phyloP scores from a whole-genome alignment of 2,113 vertebrate genomes.

The Clarias macrocephalus region DNA sequence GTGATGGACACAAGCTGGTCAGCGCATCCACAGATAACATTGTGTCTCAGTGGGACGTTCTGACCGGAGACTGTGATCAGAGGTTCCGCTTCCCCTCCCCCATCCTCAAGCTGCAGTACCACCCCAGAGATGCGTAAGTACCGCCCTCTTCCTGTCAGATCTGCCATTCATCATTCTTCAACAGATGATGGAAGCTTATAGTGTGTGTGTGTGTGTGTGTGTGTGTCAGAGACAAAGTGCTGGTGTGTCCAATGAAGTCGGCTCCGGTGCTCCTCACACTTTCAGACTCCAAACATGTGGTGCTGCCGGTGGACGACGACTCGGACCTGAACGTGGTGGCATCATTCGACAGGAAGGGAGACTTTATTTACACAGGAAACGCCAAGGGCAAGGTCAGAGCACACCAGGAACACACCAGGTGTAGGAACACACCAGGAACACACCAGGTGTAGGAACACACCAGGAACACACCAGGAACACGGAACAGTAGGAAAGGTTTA shows the following conservation, averaged over 20 bases:
- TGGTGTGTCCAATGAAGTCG: constrained; percentile 99
- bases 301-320: constrained; percentile 96
- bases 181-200: background rate
- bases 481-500: no score
- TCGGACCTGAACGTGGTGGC: constrained; percentile 97
- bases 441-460: background rate
- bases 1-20: constrained; percentile 96
- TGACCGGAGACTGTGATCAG: constrained; percentile 96
- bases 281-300: constrained; percentile 94
- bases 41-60: constrained; percentile 96
- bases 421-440: background rate
- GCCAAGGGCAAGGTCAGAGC: constrained; percentile 94
- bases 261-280: constrained; percentile 92
- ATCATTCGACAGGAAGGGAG: constrained; percentile 93
- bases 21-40: constrained; percentile 98
- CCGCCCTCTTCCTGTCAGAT: background rate
- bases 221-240: constrained; percentile 85
- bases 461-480: background rate
- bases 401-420: background rate
- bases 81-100: constrained; percentile 95
- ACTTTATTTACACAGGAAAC: constrained; percentile 97
- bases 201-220: constrained; percentile 12
- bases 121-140: constrained; percentile 94
- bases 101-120: constrained; percentile 94
- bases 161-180: background rate